Percentiles rank a stretch among this genome's conserved stretches.
phyloP scores from a whole-genome alignment of 2,113 vertebrate genomes.

The Furnarius figulus region DNA sequence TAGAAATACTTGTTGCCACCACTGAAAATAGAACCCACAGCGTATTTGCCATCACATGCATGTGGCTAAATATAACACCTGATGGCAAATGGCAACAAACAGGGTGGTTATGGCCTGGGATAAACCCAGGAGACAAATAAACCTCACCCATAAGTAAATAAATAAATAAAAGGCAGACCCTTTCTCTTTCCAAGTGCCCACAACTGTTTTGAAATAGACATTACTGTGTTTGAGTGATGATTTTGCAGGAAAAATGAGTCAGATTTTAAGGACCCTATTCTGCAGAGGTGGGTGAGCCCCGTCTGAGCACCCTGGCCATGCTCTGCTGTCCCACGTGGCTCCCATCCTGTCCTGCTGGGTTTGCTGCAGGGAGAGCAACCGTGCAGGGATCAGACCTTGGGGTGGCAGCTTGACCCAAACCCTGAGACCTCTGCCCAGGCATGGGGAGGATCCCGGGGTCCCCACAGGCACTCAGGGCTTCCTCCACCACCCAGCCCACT shows the following conservation, averaged over 20 bases:
- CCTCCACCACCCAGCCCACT: background rate
- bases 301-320: fast-evolving
- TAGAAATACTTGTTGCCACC: background rate
- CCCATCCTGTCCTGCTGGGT: fast-evolving
- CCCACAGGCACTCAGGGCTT: background rate
- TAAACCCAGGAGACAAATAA: background rate
- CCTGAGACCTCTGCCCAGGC: fast-evolving
- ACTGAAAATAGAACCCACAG: background rate
- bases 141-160: background rate
- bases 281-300: fast-evolving
- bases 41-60: background rate
- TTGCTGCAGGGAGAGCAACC: fast-evolving
- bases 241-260: background rate
- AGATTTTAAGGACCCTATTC: fast-evolving
- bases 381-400: fast-evolving
- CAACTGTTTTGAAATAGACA: background rate
- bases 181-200: background rate
- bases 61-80: background rate
- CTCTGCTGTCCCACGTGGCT: fast-evolving
- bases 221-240: background rate
- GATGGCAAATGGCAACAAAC: background rate
- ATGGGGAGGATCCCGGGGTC: fast-evolving
- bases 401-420: fast-evolving
- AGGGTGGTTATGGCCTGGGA: background rate
- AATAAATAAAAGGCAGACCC: background rate